Evolutionary conservation across 2,113 vertebrate species (phyloP).

Genomic region (Neoarius graeffei): DNA sequence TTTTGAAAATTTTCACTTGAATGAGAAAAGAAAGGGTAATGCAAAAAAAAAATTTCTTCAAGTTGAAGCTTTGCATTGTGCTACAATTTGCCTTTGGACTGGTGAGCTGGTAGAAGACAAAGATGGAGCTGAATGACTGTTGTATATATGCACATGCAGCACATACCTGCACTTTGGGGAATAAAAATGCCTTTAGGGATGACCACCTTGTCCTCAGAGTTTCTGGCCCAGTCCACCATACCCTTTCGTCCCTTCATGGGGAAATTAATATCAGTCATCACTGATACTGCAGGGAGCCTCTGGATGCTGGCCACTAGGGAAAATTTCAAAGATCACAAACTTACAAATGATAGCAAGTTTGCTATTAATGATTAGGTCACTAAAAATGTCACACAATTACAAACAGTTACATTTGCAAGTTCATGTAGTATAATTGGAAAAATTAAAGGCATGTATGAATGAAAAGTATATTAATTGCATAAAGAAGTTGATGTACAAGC

Average conservation of each 20-base stretch:
- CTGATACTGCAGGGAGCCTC: slow-evolving; percentile 94
- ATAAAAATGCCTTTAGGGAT: slow-evolving; percentile 97
- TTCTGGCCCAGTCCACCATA: slow-evolving; percentile 99
- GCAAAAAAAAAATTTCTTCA: background rate
- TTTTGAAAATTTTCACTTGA: background rate
- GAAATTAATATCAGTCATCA: slow-evolving; percentile 98
- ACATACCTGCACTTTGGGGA: slow-evolving; percentile 90
- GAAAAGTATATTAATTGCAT: no score
- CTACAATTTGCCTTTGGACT: background rate
- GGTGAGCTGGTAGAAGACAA: background rate
- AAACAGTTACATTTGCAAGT: no score
- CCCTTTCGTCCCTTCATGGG: slow-evolving; percentile 99
- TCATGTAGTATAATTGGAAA: no score
- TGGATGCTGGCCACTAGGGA: slow-evolving; percentile 95
- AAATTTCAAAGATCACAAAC: slow-evolving; percentile 50
- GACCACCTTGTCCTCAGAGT: slow-evolving; percentile 96
- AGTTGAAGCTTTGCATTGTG: background rate
- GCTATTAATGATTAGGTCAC: background rate
- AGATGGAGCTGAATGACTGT: background rate
- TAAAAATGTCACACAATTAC: background rate
- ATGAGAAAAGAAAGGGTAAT: background rate
- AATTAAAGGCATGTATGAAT: no score
- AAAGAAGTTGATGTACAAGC: no score
- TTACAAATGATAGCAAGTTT: slow-evolving; percentile 25
- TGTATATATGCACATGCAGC: background rate